These are phyloP conservation scores for Torymus tubicola DNA, from an alignment of 2,888 invertebrate genomes.

Conservation along the genomic window DNA sequence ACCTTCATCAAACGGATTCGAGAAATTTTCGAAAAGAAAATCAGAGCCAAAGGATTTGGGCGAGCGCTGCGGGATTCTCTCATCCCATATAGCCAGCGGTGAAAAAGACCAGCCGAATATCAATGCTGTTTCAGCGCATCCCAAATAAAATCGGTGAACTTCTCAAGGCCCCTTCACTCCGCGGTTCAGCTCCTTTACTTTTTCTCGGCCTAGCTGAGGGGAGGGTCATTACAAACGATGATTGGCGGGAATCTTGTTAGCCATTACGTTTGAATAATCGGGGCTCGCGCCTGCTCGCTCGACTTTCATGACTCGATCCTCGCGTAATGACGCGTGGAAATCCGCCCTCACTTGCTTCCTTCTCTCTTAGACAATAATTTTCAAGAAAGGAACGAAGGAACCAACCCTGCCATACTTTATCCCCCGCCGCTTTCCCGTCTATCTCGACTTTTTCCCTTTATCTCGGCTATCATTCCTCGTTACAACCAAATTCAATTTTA, in stretches of 20 bases:
- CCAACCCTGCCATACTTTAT: constrained; percentile 6
- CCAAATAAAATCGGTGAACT: neutral
- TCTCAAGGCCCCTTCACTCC: constrained; percentile 41
- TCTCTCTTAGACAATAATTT: constrained; percentile 63
- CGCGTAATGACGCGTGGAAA: constrained; percentile 74
- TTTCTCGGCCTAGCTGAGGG: constrained; percentile 38
- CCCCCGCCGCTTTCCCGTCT: neutral
- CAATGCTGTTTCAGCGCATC: neutral
- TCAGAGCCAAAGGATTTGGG: neutral
- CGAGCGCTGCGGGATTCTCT: constrained; percentile 1
- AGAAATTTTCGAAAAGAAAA: no score
- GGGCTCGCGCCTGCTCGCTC: constrained; percentile 64
- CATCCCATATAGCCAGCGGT: neutral
- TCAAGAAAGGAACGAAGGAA: constrained; percentile 51
- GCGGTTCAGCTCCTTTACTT: constrained; percentile 36
- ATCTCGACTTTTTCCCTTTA: constrained; percentile 49
- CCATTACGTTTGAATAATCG: constrained; percentile 75
- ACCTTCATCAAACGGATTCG: no score
- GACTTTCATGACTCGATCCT: constrained; percentile 74
- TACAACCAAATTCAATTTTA: constrained; percentile 73
- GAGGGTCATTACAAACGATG: constrained; percentile 69
- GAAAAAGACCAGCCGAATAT: constrained; percentile 42
- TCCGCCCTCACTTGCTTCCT: constrained; percentile 55
- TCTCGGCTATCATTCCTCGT: constrained; percentile 69
- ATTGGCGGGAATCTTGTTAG: constrained; percentile 74